Evolutionary conservation across 92 coral and sea anemone genomes (phyloP).

Genomic region (Plumapathes pennacea): DNA sequence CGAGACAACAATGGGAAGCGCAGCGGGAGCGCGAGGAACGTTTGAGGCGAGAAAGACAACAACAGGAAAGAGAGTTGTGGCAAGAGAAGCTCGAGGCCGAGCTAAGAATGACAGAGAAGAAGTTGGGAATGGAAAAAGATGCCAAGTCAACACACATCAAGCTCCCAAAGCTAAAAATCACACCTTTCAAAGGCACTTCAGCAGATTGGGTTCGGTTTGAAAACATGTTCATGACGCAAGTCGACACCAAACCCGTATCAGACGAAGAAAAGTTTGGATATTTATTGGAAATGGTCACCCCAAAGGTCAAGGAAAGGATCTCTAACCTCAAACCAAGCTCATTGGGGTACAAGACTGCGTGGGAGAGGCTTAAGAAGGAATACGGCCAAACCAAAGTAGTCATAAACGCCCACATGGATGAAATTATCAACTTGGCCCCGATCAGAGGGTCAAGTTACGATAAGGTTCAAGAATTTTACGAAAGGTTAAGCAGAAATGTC

Average conservation of each 20-base stretch:
- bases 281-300: constrained; percentile 12
- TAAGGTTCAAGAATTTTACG: constrained; percentile 44
- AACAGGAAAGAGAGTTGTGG: constrained; percentile 12
- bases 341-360: constrained; percentile 16
- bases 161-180: constrained; percentile 8
- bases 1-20: neutral
- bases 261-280: constrained; percentile 25
- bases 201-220: constrained; percentile 28
- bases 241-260: constrained; percentile 4
- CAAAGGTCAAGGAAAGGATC: constrained; percentile 3
- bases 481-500: constrained; percentile 23
- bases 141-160: constrained; percentile 3
- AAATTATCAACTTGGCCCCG: constrained; percentile 39
- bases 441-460: constrained; percentile 37
- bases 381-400: constrained; percentile 21
- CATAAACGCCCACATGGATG: constrained; percentile 15
- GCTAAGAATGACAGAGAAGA: constrained; percentile 15
- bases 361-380: constrained; percentile 18
- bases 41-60: constrained; percentile 1
- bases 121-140: constrained; percentile 10
- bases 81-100: constrained; percentile 13
- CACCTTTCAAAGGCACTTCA: constrained; percentile 19
- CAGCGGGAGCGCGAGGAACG: constrained; percentile 1
- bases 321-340: constrained; percentile 21
- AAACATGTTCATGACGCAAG: constrained; percentile 18